phyloP scores from a whole-genome alignment of 2,113 vertebrate genomes.

The Leptobrachium leishanense region DNA sequence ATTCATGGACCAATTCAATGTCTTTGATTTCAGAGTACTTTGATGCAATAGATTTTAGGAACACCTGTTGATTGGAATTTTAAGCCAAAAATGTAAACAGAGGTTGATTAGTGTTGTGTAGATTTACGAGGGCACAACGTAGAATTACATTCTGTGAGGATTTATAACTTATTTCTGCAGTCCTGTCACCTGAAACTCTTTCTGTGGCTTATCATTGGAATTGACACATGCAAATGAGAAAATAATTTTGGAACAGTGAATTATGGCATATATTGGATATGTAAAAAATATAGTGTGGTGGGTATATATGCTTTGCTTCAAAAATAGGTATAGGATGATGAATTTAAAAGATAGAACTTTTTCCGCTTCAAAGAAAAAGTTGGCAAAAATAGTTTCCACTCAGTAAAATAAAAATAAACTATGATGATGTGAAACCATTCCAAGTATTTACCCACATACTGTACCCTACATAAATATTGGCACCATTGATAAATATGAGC shows the following conservation, averaged over 20 bases:
- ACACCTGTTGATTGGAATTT: slow-evolving; percentile 8
- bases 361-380: too few relatives aligned
- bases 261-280: not conserved
- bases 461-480: too few relatives aligned
- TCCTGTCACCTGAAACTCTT: slow-evolving; percentile 13
- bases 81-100: not conserved
- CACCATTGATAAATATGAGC: too few relatives aligned
- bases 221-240: slow-evolving; percentile 28
- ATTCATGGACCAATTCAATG: not conserved
- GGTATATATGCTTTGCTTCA: not conserved
- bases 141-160: not conserved
- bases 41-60: slow-evolving; percentile 14
- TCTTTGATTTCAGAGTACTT: slow-evolving; percentile 1
- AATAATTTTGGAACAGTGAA: not conserved
- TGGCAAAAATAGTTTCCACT: too few relatives aligned
- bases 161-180: slow-evolving; percentile 2
- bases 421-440: too few relatives aligned
- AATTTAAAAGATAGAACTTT: too few relatives aligned
- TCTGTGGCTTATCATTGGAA: slow-evolving; percentile 12
- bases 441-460: too few relatives aligned
- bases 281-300: not conserved
- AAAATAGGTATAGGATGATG: too few relatives aligned
- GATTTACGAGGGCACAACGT: not conserved
- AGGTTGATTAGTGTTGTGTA: slow-evolving; percentile 7
- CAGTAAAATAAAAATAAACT: too few relatives aligned